Evolutionary conservation across 2,888 invertebrate genomes (phyloP), one percentile per base, ranked within the genome.

Genomic region (Xylota segnis): DNA sequence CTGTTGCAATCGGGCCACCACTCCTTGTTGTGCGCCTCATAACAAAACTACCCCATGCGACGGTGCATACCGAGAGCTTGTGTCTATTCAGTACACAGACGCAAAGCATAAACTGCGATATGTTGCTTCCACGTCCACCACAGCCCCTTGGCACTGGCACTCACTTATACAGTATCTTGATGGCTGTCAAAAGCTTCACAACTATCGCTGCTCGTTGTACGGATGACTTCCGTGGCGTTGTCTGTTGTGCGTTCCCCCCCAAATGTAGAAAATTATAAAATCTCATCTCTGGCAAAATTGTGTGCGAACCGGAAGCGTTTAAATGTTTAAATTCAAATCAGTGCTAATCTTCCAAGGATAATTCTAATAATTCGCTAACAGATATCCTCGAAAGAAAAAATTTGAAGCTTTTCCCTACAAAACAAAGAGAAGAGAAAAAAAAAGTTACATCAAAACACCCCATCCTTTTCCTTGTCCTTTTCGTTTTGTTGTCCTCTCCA

Each of bases 111-210:
- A 65, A 75, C 52, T 43, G 52, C 68, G 63, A 84, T 65, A 68
- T 65, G 56, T 66, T 72, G 58, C 56, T 59, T 75, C 43, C 14
- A 34, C 47, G n/a, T 5, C 12, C 29, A 72, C 14, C 58, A 66
- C 65, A 68, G 54, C 61, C 65, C 50, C 40, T 12, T 79, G 18
- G 70, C 45, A 66, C 52, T 66, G 47, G 27, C 76, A 61, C 81
- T 61, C 70, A 14, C 72, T 47, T 40, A 61, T 50, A 82, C 86
- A 86, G 86, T 86, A 61, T 82, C 66, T 86, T 77, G 29, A 77
- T 68, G 71, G 66, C 61, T 76, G 86, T 76, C 75, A 66, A 86
- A 86, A 86, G 82, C 76, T 82, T 63, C 54, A 72, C 76, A 86
- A 68, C 65, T 50, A 65, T 50, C 59, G 82, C 58, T 81, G 52